A percentile compares a stretch with the other conserved stretches of the same genome.
These are phyloP conservation scores for Brachystomella parvula DNA, from an alignment of 1,140 invertebrate genomes.

Conservation along the genomic window DNA sequence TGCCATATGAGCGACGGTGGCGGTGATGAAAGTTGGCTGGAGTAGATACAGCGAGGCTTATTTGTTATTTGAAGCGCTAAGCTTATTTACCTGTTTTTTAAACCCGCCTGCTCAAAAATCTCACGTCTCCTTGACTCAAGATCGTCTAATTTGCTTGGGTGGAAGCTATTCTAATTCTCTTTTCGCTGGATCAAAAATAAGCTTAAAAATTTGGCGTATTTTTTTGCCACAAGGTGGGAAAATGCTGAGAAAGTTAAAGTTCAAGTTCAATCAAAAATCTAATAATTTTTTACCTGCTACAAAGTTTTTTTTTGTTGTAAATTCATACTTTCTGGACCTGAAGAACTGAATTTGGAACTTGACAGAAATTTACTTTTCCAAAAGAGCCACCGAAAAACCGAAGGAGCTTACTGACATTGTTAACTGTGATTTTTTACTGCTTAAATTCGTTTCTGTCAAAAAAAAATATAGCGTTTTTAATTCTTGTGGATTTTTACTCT, in stretches of 20 bases:
- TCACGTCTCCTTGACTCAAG: neutral
- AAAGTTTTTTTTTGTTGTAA: neutral
- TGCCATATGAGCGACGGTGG: too few species aligned
- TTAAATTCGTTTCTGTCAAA: too few species aligned
- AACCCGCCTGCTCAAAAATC: neutral
- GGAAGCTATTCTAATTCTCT: neutral
- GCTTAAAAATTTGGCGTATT: neutral
- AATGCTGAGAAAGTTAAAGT: neutral
- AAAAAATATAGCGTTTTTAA: too few species aligned
- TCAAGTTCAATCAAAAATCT: neutral
- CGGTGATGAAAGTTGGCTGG: neutral
- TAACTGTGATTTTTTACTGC: too few species aligned
- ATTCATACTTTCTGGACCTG: neutral
- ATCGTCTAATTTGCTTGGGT: neutral
- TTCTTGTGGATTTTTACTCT: too few species aligned
- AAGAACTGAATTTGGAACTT: too few species aligned
- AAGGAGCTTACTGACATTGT: too few species aligned
- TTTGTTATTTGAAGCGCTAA: neutral
- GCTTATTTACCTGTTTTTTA: too few species aligned
- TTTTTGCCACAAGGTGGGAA: neutral
- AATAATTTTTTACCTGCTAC: neutral
- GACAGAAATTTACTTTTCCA: too few species aligned
- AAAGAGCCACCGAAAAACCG: too few species aligned
- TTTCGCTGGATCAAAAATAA: neutral
- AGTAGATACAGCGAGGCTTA: neutral